Evolutionary conservation across 1,140 invertebrate genomes (phyloP).

Genomic region (Trichogramma pretiosum): DNA sequence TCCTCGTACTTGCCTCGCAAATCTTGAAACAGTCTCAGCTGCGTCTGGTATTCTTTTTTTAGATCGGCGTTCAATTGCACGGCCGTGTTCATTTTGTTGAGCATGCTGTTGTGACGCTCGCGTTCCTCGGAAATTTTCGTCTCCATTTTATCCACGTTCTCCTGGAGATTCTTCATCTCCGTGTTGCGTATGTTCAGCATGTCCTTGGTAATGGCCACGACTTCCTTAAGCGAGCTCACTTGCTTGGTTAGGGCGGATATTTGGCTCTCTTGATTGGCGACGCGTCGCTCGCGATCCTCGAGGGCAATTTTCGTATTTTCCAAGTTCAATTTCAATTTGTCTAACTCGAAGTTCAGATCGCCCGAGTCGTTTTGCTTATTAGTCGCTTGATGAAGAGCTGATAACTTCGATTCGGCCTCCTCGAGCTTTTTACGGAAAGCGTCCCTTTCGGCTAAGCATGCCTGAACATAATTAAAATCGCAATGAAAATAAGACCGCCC

Average conservation of each 20-base stretch:
- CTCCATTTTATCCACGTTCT: constrained; percentile 62
- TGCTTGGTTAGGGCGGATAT: constrained; percentile 61
- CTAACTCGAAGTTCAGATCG: constrained; percentile 24
- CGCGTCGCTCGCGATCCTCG: constrained; percentile 26
- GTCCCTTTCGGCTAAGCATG: constrained; percentile 35
- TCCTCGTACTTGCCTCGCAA: constrained; percentile 44
- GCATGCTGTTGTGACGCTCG: constrained; percentile 56
- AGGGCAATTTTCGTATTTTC: constrained; percentile 29
- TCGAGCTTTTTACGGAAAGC: constrained; percentile 28
- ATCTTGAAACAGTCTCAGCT: constrained; percentile 56
- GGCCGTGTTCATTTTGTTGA: constrained; percentile 60
- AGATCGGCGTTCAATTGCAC: constrained; percentile 61
- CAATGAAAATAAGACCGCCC: too few species aligned
- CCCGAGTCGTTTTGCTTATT: constrained; percentile 20
- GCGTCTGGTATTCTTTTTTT: constrained; percentile 65
- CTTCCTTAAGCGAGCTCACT: constrained; percentile 65
- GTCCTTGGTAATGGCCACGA: constrained; percentile 66
- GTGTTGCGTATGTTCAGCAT: constrained; percentile 65
- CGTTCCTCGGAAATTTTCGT: constrained; percentile 59
- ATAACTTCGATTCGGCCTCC: constrained; percentile 28
- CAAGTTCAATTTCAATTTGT: constrained; percentile 31
- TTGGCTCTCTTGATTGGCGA: constrained; percentile 59
- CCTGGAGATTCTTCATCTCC: constrained; percentile 61
- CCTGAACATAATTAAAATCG: too few species aligned
- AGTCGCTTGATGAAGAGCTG: constrained; percentile 16